Conservation (phyloP, 2,113 vertebrate genomes). For the Gopherus evgoodei region DNA sequence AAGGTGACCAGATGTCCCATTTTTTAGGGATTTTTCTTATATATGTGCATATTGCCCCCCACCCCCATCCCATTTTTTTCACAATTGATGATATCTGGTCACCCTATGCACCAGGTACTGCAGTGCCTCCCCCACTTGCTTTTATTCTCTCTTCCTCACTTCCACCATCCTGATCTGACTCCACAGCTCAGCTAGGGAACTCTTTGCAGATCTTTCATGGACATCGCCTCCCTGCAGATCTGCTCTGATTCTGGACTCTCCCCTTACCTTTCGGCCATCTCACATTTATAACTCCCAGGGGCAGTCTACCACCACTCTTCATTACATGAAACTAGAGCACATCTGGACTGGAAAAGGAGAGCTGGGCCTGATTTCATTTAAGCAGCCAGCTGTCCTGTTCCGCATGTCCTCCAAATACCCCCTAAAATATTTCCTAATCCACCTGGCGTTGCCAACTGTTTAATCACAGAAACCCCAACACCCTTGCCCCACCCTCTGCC, state of each 20-base stretch:
- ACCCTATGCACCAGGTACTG: not conserved
- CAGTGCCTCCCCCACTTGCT: not conserved
- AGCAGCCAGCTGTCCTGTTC: not conserved
- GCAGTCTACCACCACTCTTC: not conserved
- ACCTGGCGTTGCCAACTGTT: too few species aligned
- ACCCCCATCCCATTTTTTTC: too few species aligned
- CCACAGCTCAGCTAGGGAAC: not conserved
- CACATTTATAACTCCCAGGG: not conserved
- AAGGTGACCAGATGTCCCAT: too few species aligned
- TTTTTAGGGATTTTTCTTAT: too few species aligned
- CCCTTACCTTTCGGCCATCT: not conserved
- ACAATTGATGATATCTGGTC: too few species aligned
- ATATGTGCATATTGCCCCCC: too few species aligned
- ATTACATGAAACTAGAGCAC: not conserved
- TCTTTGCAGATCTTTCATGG: not conserved
- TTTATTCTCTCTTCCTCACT: not conserved
- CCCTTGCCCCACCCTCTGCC: too few species aligned
- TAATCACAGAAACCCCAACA: too few species aligned
- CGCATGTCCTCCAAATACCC: not conserved
- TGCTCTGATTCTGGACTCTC: not conserved
- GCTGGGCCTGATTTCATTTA: not conserved
- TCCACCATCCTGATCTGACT: not conserved
- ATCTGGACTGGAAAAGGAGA: not conserved
- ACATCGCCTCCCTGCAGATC: not conserved
- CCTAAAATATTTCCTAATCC: not conserved